Conservation (phyloP, 1,140 invertebrate species). For the Listronotus oregonensis region DNA sequence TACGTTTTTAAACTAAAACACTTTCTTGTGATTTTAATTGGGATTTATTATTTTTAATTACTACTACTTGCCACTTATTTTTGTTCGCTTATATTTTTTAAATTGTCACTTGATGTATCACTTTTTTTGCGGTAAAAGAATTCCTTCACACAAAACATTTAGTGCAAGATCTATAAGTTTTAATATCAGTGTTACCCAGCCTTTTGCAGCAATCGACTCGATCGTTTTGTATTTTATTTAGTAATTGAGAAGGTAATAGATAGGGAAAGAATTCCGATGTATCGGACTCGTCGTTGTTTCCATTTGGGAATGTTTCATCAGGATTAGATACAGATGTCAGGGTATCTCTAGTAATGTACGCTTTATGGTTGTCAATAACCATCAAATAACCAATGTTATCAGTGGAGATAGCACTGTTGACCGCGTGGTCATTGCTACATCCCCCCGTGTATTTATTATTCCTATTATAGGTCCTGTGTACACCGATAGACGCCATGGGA, state of each 20-base stretch:
- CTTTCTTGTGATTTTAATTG: no score
- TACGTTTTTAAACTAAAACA: no score
- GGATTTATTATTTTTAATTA: no score
- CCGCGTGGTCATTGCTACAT: constrained; percentile 27
- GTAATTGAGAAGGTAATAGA: constrained; percentile 31
- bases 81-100: no score
- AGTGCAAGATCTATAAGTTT: constrained; percentile 13
- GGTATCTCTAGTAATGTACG: constrained; percentile 33
- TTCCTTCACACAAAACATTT: background rate
- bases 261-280: constrained; percentile 33
- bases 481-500: constrained; percentile 24
- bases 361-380: constrained; percentile 40
- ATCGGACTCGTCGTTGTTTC: constrained; percentile 14
- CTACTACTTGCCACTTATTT: no score
- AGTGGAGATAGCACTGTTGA: constrained; percentile 33
- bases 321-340: constrained; percentile 39
- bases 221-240: constrained; percentile 26
- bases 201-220: constrained; percentile 11
- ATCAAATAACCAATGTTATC: constrained; percentile 41
- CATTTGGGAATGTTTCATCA: constrained; percentile 38
- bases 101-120: no score
- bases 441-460: constrained; percentile 33
- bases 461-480: constrained; percentile 28
- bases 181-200: constrained; percentile 14
- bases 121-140: no score